Evolutionary conservation across 2,888 invertebrate genomes (phyloP), one percentile per base, ranked within the genome.

Genomic region (Drosophila subsilvestris): DNA sequence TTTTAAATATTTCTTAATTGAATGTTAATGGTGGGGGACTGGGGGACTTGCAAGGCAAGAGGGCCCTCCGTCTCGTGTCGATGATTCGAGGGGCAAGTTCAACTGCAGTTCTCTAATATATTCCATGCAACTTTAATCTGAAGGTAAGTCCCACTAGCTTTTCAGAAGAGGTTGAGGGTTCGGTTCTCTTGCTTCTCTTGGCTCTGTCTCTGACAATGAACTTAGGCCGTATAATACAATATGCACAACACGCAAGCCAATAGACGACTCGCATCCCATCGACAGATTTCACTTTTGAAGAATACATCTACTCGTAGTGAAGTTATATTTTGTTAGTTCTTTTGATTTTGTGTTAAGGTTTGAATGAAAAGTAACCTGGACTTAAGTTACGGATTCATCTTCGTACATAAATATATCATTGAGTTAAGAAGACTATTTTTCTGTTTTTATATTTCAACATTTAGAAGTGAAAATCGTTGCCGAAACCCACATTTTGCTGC

Each of bases 1-100:
- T 76, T 76, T 76, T 80, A 80, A 86, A 82, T 80, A 84, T 75
- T 82, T 80, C 71, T 85, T 82, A 86, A 85, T 85, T 84, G 77
- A 79, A 77, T 80, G 65, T 45, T 75, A 83, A 82, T 79, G 74
- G 55, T 25, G 32, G 69, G 37, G 63, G 9, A 22, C 22, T 22
- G 22, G 22, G 22, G 22, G 22, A 56, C 54, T 54, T 27, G 29
- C 32, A 56, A 27, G 45, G 18, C 14, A 68, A 68, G 44, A 53
- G 27, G 27, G 27, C 56, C 76, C 65, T 62, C 67, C 77, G 74
- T 47, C 69, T 60, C 66, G 78, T 44, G 73, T 60, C 66, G 78
- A 62, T 68, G 57, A 51, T 65, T 54, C 69, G 69, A 76, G 76
- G 74, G 43, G 45, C 68, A 80, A 79, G 75, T 75, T 79, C 79